Evolutionary conservation across 2,888 invertebrate species (phyloP).

Genomic region (Acanthopleura granulata): DNA sequence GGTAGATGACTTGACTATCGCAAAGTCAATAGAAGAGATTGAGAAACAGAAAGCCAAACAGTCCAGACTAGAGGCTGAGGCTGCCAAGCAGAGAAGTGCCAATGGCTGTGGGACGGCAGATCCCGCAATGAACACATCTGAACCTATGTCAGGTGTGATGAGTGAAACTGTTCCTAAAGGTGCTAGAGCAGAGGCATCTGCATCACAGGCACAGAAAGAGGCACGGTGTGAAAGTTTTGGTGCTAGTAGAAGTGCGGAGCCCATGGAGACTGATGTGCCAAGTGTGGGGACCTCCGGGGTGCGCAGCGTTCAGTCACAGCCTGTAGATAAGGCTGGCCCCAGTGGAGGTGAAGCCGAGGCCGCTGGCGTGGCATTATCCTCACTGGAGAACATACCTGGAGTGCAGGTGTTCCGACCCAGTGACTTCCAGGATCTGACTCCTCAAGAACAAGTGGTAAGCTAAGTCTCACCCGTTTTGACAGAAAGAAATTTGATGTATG

Average conservation of each 20-base stretch:
- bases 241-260: neutral
- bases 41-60: slow-evolving; percentile 54
- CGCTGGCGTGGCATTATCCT: neutral
- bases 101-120: neutral
- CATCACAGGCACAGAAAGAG: slow-evolving; percentile 16
- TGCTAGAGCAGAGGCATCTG: slow-evolving; percentile 10
- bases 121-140: neutral
- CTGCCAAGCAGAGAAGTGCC: slow-evolving; percentile 17
- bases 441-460: slow-evolving; percentile 55
- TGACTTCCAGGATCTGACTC: slow-evolving; percentile 52
- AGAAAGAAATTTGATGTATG: too few relatives aligned
- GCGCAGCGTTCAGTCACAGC: neutral
- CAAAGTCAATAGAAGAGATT: slow-evolving; percentile 46
- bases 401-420: slow-evolving; percentile 55
- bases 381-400: slow-evolving; percentile 47
- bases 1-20: slow-evolving; percentile 49
- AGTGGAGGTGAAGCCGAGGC: neutral
- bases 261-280: neutral
- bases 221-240: slow-evolving; percentile 23
- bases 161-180: neutral
- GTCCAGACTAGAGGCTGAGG: slow-evolving; percentile 43
- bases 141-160: neutral
- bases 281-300: neutral
- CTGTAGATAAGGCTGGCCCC: neutral
- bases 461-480: neutral